Evolutionary conservation across 2,797 vertebrate species (phyloP).

Genomic region (Meda fulgida): DNA sequence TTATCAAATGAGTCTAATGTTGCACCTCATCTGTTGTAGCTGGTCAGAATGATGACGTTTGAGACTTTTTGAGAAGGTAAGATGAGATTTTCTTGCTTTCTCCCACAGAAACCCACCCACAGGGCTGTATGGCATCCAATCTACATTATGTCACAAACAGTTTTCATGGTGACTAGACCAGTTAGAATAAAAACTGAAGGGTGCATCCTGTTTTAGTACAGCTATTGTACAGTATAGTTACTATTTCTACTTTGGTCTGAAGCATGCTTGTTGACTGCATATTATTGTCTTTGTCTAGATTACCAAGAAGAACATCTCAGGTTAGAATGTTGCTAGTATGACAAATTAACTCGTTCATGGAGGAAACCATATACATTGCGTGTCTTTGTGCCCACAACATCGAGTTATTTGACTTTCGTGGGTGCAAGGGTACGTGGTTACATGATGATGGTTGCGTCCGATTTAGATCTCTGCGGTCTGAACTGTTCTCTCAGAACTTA

Average conservation of each 20-base stretch:
- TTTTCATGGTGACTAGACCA: neutral
- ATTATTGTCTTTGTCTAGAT: neutral
- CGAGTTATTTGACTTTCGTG: too few species aligned
- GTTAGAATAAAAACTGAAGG: neutral
- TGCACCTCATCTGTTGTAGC: neutral
- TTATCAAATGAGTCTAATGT: neutral
- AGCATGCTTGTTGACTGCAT: neutral
- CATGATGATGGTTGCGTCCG: too few species aligned
- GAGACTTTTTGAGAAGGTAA: neutral
- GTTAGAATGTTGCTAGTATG: too few species aligned
- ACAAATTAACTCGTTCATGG: too few species aligned
- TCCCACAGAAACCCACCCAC: conserved; percentile 13
- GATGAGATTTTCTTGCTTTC: neutral
- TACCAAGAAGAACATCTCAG: neutral
- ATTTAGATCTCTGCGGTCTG: too few species aligned
- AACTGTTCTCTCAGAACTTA: too few species aligned
- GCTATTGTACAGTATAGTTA: neutral
- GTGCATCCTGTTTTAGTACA: neutral
- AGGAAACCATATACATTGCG: too few species aligned
- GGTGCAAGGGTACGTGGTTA: too few species aligned
- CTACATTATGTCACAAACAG: neutral
- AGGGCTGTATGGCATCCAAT: neutral
- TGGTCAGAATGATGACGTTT: neutral
- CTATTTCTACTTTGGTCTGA: neutral
- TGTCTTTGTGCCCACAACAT: too few species aligned